These are phyloP conservation scores for Clostera curtula DNA, from an alignment of 2,888 invertebrate species.

Conservation along the genomic window DNA sequence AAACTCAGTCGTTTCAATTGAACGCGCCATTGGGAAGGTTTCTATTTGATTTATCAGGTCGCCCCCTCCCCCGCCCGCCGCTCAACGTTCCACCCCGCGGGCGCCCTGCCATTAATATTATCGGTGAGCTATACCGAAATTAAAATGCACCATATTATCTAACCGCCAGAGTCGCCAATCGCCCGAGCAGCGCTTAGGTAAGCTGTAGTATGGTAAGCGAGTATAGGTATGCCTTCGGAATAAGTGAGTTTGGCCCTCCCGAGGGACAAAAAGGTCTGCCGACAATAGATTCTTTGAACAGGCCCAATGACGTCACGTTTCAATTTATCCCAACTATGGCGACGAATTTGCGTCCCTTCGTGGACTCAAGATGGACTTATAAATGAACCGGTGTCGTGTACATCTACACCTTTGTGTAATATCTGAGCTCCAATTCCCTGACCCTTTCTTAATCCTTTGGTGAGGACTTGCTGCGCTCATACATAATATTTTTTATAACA, in stretches of 20 bases:
- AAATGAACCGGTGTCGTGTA: too few relatives aligned
- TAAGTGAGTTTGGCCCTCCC: conserved; percentile 24
- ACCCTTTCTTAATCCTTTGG: too few relatives aligned
- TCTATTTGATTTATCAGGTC: conserved; percentile 23
- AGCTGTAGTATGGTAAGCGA: conserved; percentile 15
- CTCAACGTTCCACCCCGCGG: not conserved
- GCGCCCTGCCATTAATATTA: conserved; percentile 6
- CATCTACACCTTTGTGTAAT: too few relatives aligned
- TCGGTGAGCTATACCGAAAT: conserved; percentile 1
- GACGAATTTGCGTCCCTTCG: conserved; percentile 8
- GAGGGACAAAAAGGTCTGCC: conserved; percentile 21
- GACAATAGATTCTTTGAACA: conserved; percentile 31
- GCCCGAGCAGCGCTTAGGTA: not conserved
- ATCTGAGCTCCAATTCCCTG: too few relatives aligned
- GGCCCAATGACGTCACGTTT: conserved; percentile 30
- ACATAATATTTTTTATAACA: too few relatives aligned
- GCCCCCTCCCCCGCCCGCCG: conserved; percentile 1
- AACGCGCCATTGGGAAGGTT: conserved; percentile 14
- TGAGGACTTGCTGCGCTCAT: too few relatives aligned
- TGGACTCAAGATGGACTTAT: too few relatives aligned
- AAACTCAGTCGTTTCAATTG: conserved; percentile 17
- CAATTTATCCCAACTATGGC: conserved; percentile 19
- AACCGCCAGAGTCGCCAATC: not conserved
- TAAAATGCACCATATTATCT: conserved; percentile 3
- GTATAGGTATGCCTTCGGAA: conserved; percentile 21